Base-by-base conservation (phyloP, 2,113 vertebrate genomes). In the Microcebus jonahi region DNA sequence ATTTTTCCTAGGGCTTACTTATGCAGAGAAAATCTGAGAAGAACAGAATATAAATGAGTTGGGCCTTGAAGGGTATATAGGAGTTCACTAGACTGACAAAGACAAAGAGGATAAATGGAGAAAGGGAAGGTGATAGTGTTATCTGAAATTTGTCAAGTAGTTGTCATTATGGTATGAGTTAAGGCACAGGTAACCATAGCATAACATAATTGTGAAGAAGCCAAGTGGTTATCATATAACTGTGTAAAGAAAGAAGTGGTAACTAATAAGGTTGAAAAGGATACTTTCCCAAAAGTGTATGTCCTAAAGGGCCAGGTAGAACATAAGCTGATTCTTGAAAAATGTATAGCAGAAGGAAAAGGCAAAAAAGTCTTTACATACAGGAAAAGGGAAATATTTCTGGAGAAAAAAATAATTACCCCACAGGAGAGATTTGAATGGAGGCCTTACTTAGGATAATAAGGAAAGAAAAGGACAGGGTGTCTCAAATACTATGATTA, bases 271-370 rank as follows among this genome's bases (percentile, higher is more conserved):
- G 23, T 20, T 42, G 18, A 18, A 18, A 87, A 82, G 8, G 29
- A 57, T 1, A 2, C 0, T 48, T 85, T 80, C n/a, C 17, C 17
- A 48, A 84, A 2, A 13, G 3, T 5, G 0, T 0, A 2, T 7
- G 1, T 27, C 13, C 15, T 87, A 21, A 95, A 77, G 5, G 25
- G 29, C 36, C 27, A 45, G 18, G 31, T 8, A 88, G 17, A 34
- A 17, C 13, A 55, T n/a, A 87, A 55, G 3, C 13, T 50, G 18
- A 21, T 36, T 55, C 14, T 59, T 39, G 3, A 36, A 90, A 36
- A 34, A 48, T 17, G 8, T 15, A 9, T 61, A 61, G 68, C 7
- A 88, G 13, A 17, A 20, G 8, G 8, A 63, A 90, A 65, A 63
- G 7, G 3, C 0, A 53, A 42, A n/a, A 45, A 61, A 45, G 2